Evolutionary conservation across 2,888 invertebrate genomes (phyloP), one percentile per base, ranked within the genome.

Genomic region (Polydesmus complanatus): DNA sequence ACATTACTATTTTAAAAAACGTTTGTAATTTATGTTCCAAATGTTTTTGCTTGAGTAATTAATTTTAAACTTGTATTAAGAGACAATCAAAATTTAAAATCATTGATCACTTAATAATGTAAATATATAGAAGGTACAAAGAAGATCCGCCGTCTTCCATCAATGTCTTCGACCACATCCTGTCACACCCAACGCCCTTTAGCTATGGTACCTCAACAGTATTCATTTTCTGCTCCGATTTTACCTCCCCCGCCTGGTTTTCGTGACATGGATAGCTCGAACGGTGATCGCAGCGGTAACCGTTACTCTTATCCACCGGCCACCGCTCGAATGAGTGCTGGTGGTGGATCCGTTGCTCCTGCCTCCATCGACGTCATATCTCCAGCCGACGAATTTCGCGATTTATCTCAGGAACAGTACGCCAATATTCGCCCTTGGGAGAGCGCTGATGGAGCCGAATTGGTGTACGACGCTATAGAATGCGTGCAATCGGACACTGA

Each of bases 181-280:
- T 37, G 14, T 37, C 37, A 23, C 27, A 49, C 27, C 11, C 58
- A 58, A 19, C 37, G 37, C 14, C 54, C 58, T 27, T 27, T 51
- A 51, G 52, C 51, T 26, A 51, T 58, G 52, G 37, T 27, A 26
- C 19, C 51, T 27, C 58, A 59, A 50, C 48, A 51, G 47, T 37
- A 37, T 37, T 59, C 60, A 22, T 37, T 52, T 19, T 59, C 60
- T 37, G 60, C 51, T 59, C 60, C 56, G 21, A 50, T 61, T 47
- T 52, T 61, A 22, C 61, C 61, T 27, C 61, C 61, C 5, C 61
- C 61, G 21, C 61, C 61, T 22, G 61, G 56, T 22, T 61, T 61
- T 49, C 27, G 51, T 27, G 60, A 60, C 26, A 18, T 23, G 22
- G 58, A 58, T 19, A 47, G 26, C 23, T n/a, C 25, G n/a, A 19